Percentiles rank a stretch among this genome's conserved stretches.
Conservation (phyloP, 2,797 vertebrate genomes). For the Simalia tracyae region DNA sequence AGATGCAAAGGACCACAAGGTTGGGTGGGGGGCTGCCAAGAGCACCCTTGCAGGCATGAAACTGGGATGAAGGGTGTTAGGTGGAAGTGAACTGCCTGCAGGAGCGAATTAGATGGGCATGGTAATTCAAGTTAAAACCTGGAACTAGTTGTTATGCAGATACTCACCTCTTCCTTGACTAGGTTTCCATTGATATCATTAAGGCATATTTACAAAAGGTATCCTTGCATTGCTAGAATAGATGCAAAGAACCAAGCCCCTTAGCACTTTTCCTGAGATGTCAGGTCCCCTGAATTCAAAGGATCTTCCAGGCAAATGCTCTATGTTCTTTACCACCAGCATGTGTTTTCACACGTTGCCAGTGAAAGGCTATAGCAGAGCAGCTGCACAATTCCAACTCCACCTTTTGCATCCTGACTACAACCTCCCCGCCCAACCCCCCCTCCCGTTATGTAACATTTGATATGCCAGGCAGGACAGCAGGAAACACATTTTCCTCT, state of each 20-base stretch:
- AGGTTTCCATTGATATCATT: not conserved
- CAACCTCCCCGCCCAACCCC: not conserved
- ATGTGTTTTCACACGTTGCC: constrained; percentile 11
- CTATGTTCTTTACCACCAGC: constrained; percentile 24
- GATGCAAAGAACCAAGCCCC: not conserved
- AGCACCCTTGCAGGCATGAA: not conserved
- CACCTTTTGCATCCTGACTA: constrained; percentile 29
- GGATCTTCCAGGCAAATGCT: not conserved
- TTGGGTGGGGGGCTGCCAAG: not conserved
- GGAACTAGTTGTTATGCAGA: not conserved
- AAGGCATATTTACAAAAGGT: not conserved
- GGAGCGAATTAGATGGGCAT: not conserved
- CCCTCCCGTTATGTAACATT: constrained; percentile 14
- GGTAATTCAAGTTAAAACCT: not conserved
- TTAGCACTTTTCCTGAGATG: not conserved
- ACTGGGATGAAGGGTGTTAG: not conserved
- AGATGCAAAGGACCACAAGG: not conserved
- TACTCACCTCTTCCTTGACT: not conserved
- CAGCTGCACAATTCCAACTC: constrained; percentile 15
- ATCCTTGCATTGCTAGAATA: not conserved
- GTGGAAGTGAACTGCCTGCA: not conserved
- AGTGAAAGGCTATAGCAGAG: constrained; percentile 22
- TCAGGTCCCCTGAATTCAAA: not conserved
- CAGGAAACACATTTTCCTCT: constrained; percentile 58
- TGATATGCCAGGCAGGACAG: constrained; percentile 48